Percentiles rank a stretch among this genome's conserved stretches.
Evolutionary conservation across 2,888 invertebrate species (phyloP).

Genomic region (Synanthedon formicaeformis): DNA sequence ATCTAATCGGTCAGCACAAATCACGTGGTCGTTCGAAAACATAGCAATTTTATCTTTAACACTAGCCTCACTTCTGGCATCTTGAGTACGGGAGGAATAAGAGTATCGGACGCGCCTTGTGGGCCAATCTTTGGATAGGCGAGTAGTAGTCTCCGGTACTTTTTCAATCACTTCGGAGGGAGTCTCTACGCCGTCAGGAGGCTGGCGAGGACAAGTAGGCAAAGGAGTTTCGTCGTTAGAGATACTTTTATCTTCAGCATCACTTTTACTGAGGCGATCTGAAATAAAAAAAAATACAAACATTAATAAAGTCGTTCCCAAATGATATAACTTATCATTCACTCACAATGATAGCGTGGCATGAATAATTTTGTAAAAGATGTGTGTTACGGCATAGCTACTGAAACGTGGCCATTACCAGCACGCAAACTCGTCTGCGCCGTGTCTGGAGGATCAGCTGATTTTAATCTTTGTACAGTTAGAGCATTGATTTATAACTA

Average conservation of each 20-base stretch:
- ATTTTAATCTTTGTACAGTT: conserved; percentile 5
- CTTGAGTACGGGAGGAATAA: conserved; percentile 73
- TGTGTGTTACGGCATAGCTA: conserved; percentile 2
- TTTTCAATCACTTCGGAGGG: conserved; percentile 77
- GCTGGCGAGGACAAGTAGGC: conserved; percentile 77
- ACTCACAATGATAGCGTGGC: too few species aligned
- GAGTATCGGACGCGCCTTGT: conserved; percentile 43
- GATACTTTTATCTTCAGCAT: conserved; percentile 59
- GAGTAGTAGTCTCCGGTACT: conserved; percentile 46
- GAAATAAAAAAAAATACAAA: conserved; percentile 16
- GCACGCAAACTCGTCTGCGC: conserved; percentile 28
- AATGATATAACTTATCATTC: too few species aligned
- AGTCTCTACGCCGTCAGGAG: conserved; percentile 87
- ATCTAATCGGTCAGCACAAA: conserved; percentile 49
- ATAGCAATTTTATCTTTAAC: conserved; percentile 89
- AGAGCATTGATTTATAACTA: background rate
- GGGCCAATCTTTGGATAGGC: conserved; percentile 38
- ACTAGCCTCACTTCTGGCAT: conserved; percentile 83
- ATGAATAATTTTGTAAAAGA: background rate
- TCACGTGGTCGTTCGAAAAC: conserved; percentile 75
- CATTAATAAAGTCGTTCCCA: too few species aligned
- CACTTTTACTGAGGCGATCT: conserved; percentile 60
- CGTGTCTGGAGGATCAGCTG: conserved; percentile 24
- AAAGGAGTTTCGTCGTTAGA: conserved; percentile 60
- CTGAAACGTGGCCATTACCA: conserved; percentile 17